Conservation (phyloP, 2,888 invertebrate species). For the Candidula unifasciata region DNA sequence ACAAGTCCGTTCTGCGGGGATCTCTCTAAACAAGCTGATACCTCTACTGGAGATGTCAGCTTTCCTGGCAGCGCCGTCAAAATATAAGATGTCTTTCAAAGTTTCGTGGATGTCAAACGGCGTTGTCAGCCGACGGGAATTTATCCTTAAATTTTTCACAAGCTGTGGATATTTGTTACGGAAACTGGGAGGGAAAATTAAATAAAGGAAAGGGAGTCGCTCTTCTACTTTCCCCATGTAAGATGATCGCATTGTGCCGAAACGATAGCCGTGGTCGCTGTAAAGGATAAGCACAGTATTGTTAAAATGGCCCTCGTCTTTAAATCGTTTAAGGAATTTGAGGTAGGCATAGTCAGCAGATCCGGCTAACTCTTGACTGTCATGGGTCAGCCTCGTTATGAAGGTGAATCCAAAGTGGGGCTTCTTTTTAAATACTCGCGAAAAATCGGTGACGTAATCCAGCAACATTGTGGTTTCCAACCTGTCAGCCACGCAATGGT, state of each 20-base stretch:
- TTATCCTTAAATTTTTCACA: conserved; percentile 83
- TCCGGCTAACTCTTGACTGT: conserved; percentile 87
- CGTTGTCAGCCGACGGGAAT: conserved; percentile 85
- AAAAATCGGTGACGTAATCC: conserved; percentile 81
- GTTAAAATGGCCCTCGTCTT: conserved; percentile 71
- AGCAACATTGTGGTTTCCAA: conserved; percentile 85
- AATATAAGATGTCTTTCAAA: conserved; percentile 82
- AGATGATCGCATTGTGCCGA: conserved; percentile 89
- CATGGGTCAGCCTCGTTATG: conserved; percentile 90
- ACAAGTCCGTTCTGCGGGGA: conserved; percentile 87
- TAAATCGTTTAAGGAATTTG: conserved; percentile 80
- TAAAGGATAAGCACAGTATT: conserved; percentile 78
- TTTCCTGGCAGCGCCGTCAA: conserved; percentile 56
- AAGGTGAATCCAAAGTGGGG: conserved; percentile 90
- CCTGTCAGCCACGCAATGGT: conserved; percentile 84
- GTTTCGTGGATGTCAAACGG: conserved; percentile 91
- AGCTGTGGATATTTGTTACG: conserved; percentile 82
- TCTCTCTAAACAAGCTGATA: conserved; percentile 85
- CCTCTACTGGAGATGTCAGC: conserved; percentile 57
- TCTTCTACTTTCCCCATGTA: conserved; percentile 89
- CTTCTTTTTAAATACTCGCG: conserved; percentile 81
- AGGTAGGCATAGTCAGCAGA: conserved; percentile 85
- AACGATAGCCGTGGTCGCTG: conserved; percentile 94
- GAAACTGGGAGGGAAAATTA: conserved; percentile 87
- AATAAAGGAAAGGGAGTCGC: conserved; percentile 88